A percentile compares a stretch with the other conserved stretches of the same genome.
phyloP scores from a whole-genome alignment of 2,113 vertebrate genomes.

The Syngnathus scovelli region DNA sequence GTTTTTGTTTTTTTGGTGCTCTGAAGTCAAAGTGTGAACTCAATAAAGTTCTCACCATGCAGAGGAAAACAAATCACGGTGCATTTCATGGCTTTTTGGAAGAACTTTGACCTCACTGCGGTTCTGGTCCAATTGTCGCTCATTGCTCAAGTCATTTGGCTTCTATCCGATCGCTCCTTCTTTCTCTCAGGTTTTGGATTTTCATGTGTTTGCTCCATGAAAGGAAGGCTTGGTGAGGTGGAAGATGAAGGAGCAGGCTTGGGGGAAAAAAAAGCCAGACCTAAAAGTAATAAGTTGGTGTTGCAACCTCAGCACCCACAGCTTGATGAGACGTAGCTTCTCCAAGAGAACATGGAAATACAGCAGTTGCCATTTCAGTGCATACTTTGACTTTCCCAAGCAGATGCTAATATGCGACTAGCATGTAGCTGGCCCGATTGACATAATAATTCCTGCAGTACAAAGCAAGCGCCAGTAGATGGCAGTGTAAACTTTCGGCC shows the following conservation, averaged over 20 bases:
- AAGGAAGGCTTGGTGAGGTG: constrained; percentile 12
- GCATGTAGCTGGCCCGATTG: too few relatives aligned
- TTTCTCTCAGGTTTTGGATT: constrained; percentile 31
- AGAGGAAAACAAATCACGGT: constrained; percentile 66
- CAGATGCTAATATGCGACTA: too few relatives aligned
- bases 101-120: constrained; percentile 44
- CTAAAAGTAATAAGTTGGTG: constrained; percentile 10
- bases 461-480: too few relatives aligned
- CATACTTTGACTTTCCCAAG: too few relatives aligned
- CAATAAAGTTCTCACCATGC: constrained; percentile 59
- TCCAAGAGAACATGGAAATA: neutral
- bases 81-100: constrained; percentile 74
- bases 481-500: too few relatives aligned
- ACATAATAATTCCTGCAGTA: too few relatives aligned
- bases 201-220: constrained; percentile 10
- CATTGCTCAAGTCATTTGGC: constrained; percentile 34
- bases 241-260: constrained; percentile 19
- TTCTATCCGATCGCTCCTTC: constrained; percentile 35
- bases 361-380: neutral
- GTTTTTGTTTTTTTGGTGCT: constrained; percentile 48
- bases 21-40: constrained; percentile 52
- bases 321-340: constrained; percentile 3
- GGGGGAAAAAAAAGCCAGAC: neutral
- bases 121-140: constrained; percentile 15
- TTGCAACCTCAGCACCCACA: constrained; percentile 26